Conservation (phyloP, 2,888 invertebrate genomes). For the Tetragonula carbonaria region DNA sequence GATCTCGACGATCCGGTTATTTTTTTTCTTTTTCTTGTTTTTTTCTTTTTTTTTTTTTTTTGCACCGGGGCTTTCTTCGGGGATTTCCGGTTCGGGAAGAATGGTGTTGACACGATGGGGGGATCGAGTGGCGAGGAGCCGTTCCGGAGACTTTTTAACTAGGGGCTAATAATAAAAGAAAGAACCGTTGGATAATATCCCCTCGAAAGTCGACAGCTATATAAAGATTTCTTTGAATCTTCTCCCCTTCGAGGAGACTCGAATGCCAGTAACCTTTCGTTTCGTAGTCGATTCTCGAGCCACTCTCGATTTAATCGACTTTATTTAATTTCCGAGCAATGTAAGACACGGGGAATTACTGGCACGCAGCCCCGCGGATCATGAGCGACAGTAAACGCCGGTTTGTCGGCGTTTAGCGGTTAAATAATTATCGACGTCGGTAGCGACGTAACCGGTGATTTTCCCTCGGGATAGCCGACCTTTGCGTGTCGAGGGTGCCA, state of each 20-base stretch:
- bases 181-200: constrained; percentile 11
- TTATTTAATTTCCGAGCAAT: constrained; percentile 12
- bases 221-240: background rate
- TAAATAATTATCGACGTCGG: constrained; percentile 61
- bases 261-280: background rate
- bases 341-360: background rate
- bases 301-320: background rate
- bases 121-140: too few relatives aligned
- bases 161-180: constrained; percentile 6
- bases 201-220: background rate
- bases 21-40: too few relatives aligned
- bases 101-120: background rate
- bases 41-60: background rate
- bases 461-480: constrained; percentile 44
- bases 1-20: background rate
- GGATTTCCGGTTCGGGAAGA: background rate
- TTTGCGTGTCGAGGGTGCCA: constrained; percentile 57
- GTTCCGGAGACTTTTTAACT: background rate
- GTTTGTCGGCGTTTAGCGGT: constrained; percentile 52
- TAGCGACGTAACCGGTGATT: constrained; percentile 62
- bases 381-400: constrained; percentile 44
- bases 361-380: constrained; percentile 12
- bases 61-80: background rate
- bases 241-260: background rate
- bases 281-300: background rate